phyloP scores from a whole-genome alignment of 2,113 vertebrate species.

The Craseonycteris thonglongyai region DNA sequence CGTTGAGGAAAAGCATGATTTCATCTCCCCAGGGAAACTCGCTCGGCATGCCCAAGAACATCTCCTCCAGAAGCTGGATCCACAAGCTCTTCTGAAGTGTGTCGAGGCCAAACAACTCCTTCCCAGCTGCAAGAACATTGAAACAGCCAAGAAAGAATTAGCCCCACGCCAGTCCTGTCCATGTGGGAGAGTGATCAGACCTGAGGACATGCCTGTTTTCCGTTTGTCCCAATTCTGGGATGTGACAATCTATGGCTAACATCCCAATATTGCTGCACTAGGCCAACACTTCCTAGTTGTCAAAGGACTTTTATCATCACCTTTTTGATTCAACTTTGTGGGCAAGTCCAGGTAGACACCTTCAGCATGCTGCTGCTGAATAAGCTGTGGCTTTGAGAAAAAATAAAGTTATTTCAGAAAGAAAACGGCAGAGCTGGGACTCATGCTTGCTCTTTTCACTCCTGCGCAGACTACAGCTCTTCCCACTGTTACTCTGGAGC shows the following conservation, averaged over 20 bases:
- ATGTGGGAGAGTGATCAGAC: accelerated
- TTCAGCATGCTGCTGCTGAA: not conserved
- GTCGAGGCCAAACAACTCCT: conserved; percentile 96
- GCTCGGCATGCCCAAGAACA: conserved; percentile 99
- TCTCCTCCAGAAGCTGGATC: conserved; percentile 99
- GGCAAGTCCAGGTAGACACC: not conserved
- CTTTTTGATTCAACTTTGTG: not conserved
- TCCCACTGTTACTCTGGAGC: not conserved
- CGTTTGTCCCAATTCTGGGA: not conserved
- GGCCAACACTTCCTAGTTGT: not conserved
- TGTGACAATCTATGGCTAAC: not conserved
- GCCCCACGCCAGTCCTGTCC: not conserved
- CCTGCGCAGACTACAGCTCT: not conserved
- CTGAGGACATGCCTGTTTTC: not conserved
- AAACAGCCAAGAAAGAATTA: conserved; percentile 30
- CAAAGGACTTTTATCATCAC: not conserved
- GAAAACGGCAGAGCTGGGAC: not conserved
- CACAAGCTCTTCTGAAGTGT: conserved; percentile 98
- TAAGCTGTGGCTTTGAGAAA: not conserved
- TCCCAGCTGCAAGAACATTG: conserved; percentile 79
- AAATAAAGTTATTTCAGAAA: not conserved
- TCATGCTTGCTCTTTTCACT: not conserved
- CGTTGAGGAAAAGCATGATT: conserved; percentile 98
- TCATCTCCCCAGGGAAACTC: conserved; percentile 99
- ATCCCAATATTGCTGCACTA: not conserved